Evolutionary conservation across 2,888 invertebrate species (phyloP).

Genomic region (Bombylius discolor): DNA sequence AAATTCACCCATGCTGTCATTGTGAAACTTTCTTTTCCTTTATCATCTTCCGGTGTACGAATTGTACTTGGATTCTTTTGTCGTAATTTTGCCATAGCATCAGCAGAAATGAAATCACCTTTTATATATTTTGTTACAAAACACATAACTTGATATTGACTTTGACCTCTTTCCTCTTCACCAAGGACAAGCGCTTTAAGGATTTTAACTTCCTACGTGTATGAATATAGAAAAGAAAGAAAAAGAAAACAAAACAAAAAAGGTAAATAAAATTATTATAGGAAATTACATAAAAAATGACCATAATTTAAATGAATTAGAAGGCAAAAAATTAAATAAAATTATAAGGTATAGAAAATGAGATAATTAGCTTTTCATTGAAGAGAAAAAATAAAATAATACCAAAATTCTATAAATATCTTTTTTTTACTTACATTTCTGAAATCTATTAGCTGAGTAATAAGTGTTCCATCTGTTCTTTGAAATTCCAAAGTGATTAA

Average conservation of each 20-base stretch:
- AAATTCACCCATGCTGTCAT: constrained; percentile 72
- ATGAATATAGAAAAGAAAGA: constrained; percentile 11
- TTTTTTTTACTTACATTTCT: constrained; percentile 60
- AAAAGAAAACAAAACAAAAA: not conserved
- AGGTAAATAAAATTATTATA: not conserved
- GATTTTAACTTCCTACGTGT: constrained; percentile 76
- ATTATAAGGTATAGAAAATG: no score
- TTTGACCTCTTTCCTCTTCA: constrained; percentile 85
- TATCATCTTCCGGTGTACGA: constrained; percentile 80
- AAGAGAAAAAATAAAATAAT: no score
- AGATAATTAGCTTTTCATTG: no score
- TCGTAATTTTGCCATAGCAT: constrained; percentile 90
- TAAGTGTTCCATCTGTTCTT: constrained; percentile 78
- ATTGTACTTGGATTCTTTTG: constrained; percentile 83
- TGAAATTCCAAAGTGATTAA: constrained; percentile 80
- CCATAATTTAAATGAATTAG: no score
- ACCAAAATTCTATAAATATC: no score
- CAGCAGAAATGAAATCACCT: constrained; percentile 89
- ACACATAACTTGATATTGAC: constrained; percentile 79
- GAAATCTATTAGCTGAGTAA: constrained; percentile 88
- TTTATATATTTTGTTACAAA: constrained; percentile 82
- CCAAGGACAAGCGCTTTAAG: constrained; percentile 78
- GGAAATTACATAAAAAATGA: no score
- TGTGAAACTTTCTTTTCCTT: constrained; percentile 67
- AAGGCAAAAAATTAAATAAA: no score